A percentile compares a stretch with the other conserved stretches of the same genome.
These are phyloP conservation scores for Anthophora plumipes DNA, from an alignment of 2,888 invertebrate species.

Conservation along the genomic window DNA sequence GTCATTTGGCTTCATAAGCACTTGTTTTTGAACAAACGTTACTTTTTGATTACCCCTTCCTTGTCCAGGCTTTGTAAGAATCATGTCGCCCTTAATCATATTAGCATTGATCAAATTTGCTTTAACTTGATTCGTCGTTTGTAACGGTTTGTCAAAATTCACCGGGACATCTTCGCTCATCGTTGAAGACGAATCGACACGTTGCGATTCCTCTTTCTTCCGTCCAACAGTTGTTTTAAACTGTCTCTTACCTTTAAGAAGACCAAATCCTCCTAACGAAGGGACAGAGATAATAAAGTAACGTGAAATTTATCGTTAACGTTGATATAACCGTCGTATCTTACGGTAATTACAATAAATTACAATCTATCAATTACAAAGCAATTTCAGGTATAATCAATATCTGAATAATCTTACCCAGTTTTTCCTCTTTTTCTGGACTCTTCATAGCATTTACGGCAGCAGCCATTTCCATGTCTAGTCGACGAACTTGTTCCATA, in stretches of 20 bases:
- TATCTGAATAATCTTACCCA: slow-evolving; percentile 59
- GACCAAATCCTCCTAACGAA: slow-evolving; percentile 63
- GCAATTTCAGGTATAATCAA: too few species aligned
- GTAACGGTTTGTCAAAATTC: slow-evolving; percentile 75
- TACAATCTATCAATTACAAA: too few species aligned
- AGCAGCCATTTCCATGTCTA: slow-evolving; percentile 84
- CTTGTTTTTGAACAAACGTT: slow-evolving; percentile 80
- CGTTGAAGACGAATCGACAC: slow-evolving; percentile 39
- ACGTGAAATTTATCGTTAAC: background rate
- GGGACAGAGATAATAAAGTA: background rate
- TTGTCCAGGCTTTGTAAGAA: slow-evolving; percentile 82
- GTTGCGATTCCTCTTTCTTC: slow-evolving; percentile 77
- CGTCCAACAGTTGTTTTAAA: slow-evolving; percentile 72
- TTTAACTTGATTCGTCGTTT: slow-evolving; percentile 84
- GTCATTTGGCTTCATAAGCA: slow-evolving; percentile 78
- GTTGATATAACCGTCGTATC: too few species aligned
- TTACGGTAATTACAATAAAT: background rate
- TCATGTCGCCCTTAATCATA: slow-evolving; percentile 83
- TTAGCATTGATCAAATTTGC: slow-evolving; percentile 85
- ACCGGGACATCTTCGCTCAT: slow-evolving; percentile 61
- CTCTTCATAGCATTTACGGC: slow-evolving; percentile 83
- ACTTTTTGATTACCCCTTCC: slow-evolving; percentile 79
- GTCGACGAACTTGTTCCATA: slow-evolving; percentile 80
- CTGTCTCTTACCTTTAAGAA: slow-evolving; percentile 73
- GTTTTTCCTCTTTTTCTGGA: slow-evolving; percentile 79